Evolutionary conservation across 1,140 invertebrate species (phyloP), one percentile per base, ranked within the genome.

Genomic region (Platorchestia sp.): DNA sequence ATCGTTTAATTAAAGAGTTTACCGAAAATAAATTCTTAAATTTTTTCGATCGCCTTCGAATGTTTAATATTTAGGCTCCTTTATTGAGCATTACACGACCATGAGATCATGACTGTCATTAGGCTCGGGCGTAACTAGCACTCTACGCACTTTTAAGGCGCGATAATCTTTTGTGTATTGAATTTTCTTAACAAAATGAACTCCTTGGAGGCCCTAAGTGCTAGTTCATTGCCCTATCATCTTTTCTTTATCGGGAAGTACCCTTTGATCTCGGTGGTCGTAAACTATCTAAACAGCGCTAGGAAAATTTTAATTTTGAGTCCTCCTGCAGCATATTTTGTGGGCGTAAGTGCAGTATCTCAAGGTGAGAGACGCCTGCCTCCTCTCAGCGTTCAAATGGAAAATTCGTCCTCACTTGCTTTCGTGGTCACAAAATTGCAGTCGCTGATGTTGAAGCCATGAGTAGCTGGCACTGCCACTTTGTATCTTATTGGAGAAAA

Each of bases 111-210:
- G 59, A 75, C 59, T 75, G 59, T 75, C 59, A 75, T 75, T 75
- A 75, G 36, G 59, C 59, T 36, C 3, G 59, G 59, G 59, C 59
- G 59, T 75, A 75, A 75, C 59, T 75, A 75, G 59, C 59, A 75
- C 59, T 75, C 14, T 75, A 75, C 59, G 14, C 59, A 19, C 59
- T 75, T 75, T 75, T 75, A 75, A 75, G 59, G 59, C 59, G 59
- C 59, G 59, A 75, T 75, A 75, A 75, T 75, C 59, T 75, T 75
- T 75, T 75, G 59, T 75, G 59, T 75, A 75, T 75, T 75, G 59
- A 75, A 75, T 75, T 75, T 75, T 36, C 59, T 36, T 22, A 75
- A 75, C 14, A 75, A 75, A 75, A 75, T 75, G 59, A 75, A 10
- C 59, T 75, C 59, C 59, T 75, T 75, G 59, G 59, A 75, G 59